phyloP scores from a whole-genome alignment of 2,888 invertebrate species.

The Dinocampus coccinellae region DNA sequence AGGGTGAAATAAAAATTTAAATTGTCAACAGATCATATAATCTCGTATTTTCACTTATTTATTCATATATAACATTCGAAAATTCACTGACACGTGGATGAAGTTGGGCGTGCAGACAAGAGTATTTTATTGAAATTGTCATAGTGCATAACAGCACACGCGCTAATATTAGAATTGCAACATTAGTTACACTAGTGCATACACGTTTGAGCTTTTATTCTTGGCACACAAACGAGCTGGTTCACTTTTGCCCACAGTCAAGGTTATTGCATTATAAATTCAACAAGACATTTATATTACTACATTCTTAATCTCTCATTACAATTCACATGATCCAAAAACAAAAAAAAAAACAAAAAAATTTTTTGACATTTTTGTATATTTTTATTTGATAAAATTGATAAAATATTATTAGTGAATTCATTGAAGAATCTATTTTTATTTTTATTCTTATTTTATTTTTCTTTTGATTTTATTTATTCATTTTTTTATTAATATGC shows the following conservation, averaged over 20 bases:
- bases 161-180: conserved; percentile 67
- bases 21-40: not conserved
- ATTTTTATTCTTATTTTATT: no score
- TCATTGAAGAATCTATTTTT: no score
- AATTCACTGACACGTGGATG: not conserved
- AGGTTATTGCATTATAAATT: conserved; percentile 62
- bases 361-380: no score
- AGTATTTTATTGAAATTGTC: conserved; percentile 18
- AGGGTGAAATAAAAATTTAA: not conserved
- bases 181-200: conserved; percentile 60
- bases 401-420: no score
- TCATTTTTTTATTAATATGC: no score
- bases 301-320: not conserved
- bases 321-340: not conserved
- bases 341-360: no score
- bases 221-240: conserved; percentile 61
- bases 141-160: conserved; percentile 48
- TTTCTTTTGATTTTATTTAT: no score
- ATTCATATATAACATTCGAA: not conserved
- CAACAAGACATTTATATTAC: not conserved
- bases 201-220: conserved; percentile 59
- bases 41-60: not conserved
- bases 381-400: no score
- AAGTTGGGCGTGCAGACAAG: not conserved
- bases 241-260: conserved; percentile 65